A percentile compares a stretch with the other conserved stretches of the same genome.
phyloP scores from a whole-genome alignment of 2,797 vertebrate species.

The Bucorvus abyssinicus region DNA sequence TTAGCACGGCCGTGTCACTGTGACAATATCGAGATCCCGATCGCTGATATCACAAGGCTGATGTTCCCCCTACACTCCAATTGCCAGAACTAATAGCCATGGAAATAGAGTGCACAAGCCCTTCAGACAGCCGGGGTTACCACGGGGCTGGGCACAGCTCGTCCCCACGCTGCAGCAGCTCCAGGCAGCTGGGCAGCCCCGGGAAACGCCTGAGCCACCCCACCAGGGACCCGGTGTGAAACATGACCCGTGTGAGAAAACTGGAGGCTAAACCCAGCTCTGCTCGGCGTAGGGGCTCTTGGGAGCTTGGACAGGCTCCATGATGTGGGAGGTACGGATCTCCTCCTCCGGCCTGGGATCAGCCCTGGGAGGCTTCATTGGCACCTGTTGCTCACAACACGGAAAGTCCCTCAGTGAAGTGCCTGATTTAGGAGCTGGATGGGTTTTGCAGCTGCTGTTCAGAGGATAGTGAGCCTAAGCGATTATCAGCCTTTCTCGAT shows the following conservation, averaged over 20 bases:
- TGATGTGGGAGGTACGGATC: background rate
- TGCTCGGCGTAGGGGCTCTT: background rate
- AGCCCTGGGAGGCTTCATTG: background rate
- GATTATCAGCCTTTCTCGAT: background rate
- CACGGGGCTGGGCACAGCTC: background rate
- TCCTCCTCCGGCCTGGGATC: background rate
- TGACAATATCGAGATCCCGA: background rate
- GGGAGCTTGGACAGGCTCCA: background rate
- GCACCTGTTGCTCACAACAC: conserved; percentile 63
- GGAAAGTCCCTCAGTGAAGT: conserved; percentile 52
- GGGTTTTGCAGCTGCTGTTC: background rate
- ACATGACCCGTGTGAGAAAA: conserved; percentile 40
- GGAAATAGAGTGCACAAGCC: background rate
- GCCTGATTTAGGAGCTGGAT: background rate
- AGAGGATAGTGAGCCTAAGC: background rate
- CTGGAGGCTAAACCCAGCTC: background rate
- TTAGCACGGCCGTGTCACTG: background rate
- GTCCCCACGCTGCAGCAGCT: background rate
- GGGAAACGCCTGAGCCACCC: background rate
- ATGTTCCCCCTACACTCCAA: background rate
- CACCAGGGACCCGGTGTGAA: background rate
- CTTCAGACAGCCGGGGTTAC: background rate
- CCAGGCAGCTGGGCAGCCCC: background rate
- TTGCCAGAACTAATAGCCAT: conserved; percentile 12
- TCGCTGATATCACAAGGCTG: background rate